Conservation (phyloP, 2,113 vertebrate species). For the Hypomesus transpacificus region DNA sequence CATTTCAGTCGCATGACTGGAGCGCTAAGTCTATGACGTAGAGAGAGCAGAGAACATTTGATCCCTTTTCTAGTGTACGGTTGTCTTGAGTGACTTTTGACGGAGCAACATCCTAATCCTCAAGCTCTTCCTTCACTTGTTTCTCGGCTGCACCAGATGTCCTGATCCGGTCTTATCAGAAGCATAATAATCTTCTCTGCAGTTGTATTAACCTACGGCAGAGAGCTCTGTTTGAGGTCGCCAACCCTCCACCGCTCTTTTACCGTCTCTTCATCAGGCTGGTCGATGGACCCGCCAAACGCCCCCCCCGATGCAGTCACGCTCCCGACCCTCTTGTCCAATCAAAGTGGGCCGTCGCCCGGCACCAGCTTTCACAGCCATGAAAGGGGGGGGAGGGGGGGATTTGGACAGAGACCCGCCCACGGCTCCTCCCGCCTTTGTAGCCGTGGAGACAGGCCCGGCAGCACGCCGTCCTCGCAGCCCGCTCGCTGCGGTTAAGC, state of each 20-base stretch:
- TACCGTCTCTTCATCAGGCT: conserved; percentile 35
- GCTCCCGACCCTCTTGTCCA: conserved; percentile 33
- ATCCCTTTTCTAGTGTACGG: too few species aligned
- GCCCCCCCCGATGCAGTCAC: conserved; percentile 19
- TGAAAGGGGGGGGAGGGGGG: conserved; percentile 55
- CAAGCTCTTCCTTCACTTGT: conserved; percentile 1
- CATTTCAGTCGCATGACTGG: too few species aligned
- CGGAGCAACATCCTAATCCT: too few species aligned
- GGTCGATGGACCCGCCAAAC: conserved; percentile 19
- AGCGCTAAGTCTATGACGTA: too few species aligned
- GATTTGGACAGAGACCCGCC: conserved; percentile 56
- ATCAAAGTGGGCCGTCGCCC: conserved; percentile 33
- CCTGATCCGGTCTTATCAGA: neutral
- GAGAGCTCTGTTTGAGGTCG: neutral
- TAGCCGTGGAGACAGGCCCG: conserved; percentile 38
- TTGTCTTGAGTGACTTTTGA: too few species aligned
- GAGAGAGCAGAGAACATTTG: too few species aligned
- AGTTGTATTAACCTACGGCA: neutral
- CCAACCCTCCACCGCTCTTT: conserved; percentile 4
- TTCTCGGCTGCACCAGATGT: conserved; percentile 32
- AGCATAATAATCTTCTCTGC: neutral
- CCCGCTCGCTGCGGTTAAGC: conserved; percentile 34
- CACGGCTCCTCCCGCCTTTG: conserved; percentile 51
- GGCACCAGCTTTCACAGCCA: conserved; percentile 47
- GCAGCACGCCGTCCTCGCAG: conserved; percentile 42